A percentile compares a stretch with the other conserved stretches of the same genome.
phyloP scores from a whole-genome alignment of 2,888 invertebrate species.

The Masnerella sp. region DNA sequence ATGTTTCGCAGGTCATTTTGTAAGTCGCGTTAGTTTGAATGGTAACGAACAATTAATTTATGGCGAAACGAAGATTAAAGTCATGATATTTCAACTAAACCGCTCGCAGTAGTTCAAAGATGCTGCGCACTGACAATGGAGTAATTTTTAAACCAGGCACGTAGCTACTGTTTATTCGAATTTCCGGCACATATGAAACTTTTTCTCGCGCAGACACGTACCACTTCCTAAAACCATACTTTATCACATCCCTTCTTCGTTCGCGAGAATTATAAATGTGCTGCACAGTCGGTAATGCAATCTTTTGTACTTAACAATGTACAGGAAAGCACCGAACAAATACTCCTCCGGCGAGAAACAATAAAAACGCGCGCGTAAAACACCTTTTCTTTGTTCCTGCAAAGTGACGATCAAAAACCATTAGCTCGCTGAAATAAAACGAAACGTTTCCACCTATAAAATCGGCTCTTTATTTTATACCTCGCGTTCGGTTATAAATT shows the following conservation, averaged over 20 bases:
- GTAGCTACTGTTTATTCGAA: conserved; percentile 49
- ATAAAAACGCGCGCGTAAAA: background rate
- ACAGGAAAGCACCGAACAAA: conserved; percentile 36
- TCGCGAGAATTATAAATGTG: conserved; percentile 40
- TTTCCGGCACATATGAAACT: conserved; percentile 49
- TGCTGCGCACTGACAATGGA: conserved; percentile 35
- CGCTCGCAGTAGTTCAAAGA: conserved; percentile 37
- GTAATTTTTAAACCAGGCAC: conserved; percentile 42
- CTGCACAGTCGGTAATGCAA: conserved; percentile 22
- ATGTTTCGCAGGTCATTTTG: too few relatives aligned
- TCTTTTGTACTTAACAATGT: conserved; percentile 45
- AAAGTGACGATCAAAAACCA: background rate
- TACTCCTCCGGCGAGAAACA: conserved; percentile 10
- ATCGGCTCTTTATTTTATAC: conserved; percentile 15
- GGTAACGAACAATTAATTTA: conserved; percentile 27
- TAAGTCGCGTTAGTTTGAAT: too few relatives aligned
- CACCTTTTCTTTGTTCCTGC: background rate
- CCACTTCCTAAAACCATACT: conserved; percentile 41
- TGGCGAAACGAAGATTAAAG: conserved; percentile 23
- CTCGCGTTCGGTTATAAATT: conserved; percentile 13
- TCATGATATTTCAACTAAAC: conserved; percentile 45
- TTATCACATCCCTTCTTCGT: conserved; percentile 34
- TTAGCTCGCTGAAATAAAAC: background rate
- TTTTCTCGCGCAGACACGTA: conserved; percentile 43
- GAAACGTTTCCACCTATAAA: background rate